Percentiles rank a stretch among this genome's conserved stretches.
Evolutionary conservation across 2,113 vertebrate genomes (phyloP).

Genomic region (Hypocryptadius cinnamomeus): DNA sequence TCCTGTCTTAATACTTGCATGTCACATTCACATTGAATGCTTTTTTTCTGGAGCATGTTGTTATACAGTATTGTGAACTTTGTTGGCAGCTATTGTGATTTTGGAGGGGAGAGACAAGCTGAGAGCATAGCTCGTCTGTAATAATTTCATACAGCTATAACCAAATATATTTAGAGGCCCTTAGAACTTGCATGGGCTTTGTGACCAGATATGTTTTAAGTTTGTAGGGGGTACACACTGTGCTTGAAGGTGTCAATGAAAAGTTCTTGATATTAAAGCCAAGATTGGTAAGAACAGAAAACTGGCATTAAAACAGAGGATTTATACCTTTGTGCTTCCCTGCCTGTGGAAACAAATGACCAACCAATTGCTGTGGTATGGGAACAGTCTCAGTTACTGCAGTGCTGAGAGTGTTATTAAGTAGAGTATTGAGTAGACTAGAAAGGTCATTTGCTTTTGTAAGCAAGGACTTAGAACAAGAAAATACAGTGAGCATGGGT

Average conservation of each 20-base stretch:
- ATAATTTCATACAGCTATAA: not conserved
- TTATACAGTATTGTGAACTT: not conserved
- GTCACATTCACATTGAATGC: not conserved
- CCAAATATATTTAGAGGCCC: not conserved
- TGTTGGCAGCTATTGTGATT: not conserved
- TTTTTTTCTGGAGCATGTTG: not conserved
- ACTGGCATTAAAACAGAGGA: not conserved
- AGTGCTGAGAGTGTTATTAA: not conserved
- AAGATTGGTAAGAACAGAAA: not conserved
- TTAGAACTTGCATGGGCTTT: not conserved
- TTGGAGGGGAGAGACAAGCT: not conserved
- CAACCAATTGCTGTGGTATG: not conserved
- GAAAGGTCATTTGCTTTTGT: not conserved
- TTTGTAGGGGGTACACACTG: not conserved
- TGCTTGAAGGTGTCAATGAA: not conserved
- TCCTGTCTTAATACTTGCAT: slow-evolving; percentile 62
- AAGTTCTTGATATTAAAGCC: not conserved
- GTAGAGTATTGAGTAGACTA: not conserved
- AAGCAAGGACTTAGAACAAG: not conserved
- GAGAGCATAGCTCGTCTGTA: not conserved
- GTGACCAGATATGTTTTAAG: not conserved
- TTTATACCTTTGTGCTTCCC: not conserved
- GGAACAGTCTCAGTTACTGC: not conserved
- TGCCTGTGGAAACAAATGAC: not conserved
- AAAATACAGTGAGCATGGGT: not conserved